phyloP scores from a whole-genome alignment of 2,888 invertebrate genomes.

The Eumerus sabulonum region DNA sequence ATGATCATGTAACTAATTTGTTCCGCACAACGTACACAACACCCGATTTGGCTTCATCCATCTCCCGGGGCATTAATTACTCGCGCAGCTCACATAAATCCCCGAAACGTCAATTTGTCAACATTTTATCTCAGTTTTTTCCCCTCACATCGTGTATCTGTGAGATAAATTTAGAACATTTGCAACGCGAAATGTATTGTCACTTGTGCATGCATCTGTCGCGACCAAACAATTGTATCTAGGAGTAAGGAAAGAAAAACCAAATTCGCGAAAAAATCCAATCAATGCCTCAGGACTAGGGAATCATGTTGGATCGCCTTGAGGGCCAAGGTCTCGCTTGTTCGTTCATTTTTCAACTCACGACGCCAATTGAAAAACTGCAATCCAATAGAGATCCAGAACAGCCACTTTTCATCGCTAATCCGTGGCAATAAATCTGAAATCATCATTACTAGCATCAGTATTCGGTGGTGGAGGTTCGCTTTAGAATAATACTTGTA shows the following conservation, averaged over 20 bases:
- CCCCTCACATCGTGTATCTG: conserved; percentile 5
- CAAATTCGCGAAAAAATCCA: conserved; percentile 1
- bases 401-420: conserved; percentile 44
- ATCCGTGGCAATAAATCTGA: conserved; percentile 49
- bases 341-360: conserved; percentile 21
- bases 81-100: conserved; percentile 58
- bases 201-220: conserved; percentile 11
- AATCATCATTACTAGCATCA: conserved; percentile 39
- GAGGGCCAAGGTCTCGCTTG: conserved; percentile 1
- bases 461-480: conserved; percentile 8
- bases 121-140: conserved; percentile 15
- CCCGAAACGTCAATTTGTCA: conserved; percentile 68
- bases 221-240: neutral
- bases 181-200: conserved; percentile 1
- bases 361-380: conserved; percentile 26
- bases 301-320: conserved; percentile 5
- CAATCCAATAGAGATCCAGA: conserved; percentile 20
- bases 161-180: conserved; percentile 44
- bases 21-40: conserved; percentile 47
- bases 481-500: conserved; percentile 33
- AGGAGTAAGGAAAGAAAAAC: neutral
- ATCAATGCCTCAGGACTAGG: conserved; percentile 15
- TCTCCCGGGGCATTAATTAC: conserved; percentile 65
- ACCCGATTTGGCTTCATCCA: conserved; percentile 45
- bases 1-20: conserved; percentile 67